Conservation (phyloP, 2,888 invertebrate genomes). For the Stenodera caucasica region DNA sequence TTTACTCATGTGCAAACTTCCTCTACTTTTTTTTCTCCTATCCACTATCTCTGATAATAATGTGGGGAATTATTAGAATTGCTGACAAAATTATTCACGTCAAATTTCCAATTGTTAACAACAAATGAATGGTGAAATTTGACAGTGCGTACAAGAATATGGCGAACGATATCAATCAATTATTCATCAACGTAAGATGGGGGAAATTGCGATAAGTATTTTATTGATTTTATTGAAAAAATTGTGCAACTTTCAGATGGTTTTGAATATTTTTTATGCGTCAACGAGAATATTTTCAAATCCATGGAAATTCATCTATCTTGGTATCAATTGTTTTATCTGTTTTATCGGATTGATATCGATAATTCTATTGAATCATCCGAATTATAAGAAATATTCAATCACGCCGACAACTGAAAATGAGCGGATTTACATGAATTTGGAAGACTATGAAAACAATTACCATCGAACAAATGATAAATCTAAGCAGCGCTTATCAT, state of each 20-base stretch:
- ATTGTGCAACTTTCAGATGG: neutral
- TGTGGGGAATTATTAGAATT: neutral
- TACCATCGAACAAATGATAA: neutral
- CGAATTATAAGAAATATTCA: neutral
- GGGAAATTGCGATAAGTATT: neutral
- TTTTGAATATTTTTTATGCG: neutral
- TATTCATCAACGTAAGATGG: neutral
- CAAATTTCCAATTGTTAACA: neutral
- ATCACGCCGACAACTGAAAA: neutral
- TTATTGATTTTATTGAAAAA: neutral
- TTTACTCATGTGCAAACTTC: neutral
- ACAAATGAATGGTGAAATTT: no score
- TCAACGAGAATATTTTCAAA: neutral
- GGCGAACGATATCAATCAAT: neutral
- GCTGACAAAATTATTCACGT: neutral
- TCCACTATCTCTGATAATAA: neutral
- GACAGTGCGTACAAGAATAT: neutral
- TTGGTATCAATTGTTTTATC: neutral
- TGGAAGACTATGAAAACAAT: neutral
- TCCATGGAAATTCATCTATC: neutral
- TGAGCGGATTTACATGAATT: neutral
- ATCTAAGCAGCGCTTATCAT: constrained; percentile 4
- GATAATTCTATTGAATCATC: neutral
- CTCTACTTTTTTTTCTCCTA: neutral
- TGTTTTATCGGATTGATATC: neutral